These are phyloP conservation scores for Monomorium pharaonis DNA, from an alignment of 1,140 invertebrate genomes.

Conservation along the genomic window DNA sequence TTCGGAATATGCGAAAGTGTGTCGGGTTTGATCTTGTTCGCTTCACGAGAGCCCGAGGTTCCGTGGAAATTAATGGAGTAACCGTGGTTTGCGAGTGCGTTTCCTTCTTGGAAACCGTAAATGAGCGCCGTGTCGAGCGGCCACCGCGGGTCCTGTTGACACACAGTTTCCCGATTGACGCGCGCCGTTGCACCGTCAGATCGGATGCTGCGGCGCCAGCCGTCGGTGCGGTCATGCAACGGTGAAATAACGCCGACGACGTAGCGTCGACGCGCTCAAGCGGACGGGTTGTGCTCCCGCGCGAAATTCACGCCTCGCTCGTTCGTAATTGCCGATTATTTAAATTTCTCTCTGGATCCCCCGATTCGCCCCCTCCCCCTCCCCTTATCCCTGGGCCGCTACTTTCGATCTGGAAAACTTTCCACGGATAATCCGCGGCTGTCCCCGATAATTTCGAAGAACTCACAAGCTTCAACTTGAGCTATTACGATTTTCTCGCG, in stretches of 20 bases:
- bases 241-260: constrained; percentile 31
- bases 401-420: constrained; percentile 6
- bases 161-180: constrained; percentile 38
- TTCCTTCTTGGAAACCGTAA: too few relatives aligned
- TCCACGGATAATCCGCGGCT: not conserved
- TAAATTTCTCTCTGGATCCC: constrained; percentile 53
- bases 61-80: not conserved
- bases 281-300: constrained; percentile 11
- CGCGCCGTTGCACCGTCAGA: constrained; percentile 34
- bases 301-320: constrained; percentile 62
- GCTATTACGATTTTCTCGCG: not conserved
- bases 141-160: constrained; percentile 9
- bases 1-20: not conserved
- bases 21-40: not conserved
- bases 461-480: not conserved
- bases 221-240: constrained; percentile 37
- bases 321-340: constrained; percentile 69
- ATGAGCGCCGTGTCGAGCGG: not conserved
- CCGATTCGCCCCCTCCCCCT: not conserved
- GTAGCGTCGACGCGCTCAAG: constrained; percentile 14
- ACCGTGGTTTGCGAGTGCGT: not conserved
- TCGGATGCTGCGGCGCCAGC: constrained; percentile 49
- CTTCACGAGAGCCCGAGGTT: not conserved
- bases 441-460: constrained; percentile 6
- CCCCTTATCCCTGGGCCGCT: too few relatives aligned